Conservation (phyloP, 2,797 vertebrate species). For the Hyperoplus immaculatus region DNA sequence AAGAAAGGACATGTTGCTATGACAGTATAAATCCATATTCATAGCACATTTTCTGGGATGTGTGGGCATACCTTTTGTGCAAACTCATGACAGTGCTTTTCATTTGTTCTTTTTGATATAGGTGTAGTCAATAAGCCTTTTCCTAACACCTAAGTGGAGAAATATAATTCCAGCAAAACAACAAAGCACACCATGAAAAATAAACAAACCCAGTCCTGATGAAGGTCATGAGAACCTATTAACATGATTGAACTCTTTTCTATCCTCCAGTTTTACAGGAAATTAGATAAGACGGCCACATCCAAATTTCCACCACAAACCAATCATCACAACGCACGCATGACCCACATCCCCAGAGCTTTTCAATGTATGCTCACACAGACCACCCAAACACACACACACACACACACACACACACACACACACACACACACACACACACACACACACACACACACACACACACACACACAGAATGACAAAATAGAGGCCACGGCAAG, state of each 20-base stretch:
- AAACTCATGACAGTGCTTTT: slow-evolving; percentile 22
- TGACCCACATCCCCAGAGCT: slow-evolving; percentile 29
- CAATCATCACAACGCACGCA: slow-evolving; percentile 29
- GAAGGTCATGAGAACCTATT: slow-evolving; percentile 32
- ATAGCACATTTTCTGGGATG: slow-evolving; percentile 30
- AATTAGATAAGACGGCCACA: slow-evolving; percentile 43
- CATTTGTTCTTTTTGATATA: slow-evolving; percentile 6
- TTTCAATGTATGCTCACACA: slow-evolving; percentile 51
- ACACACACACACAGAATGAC: slow-evolving; percentile 44
- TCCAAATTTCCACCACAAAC: slow-evolving; percentile 31
- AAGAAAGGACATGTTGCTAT: slow-evolving; percentile 33
- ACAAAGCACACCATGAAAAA: slow-evolving; percentile 2
- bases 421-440: slow-evolving; percentile 28
- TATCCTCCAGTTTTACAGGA: slow-evolving; percentile 11
- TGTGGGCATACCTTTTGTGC: slow-evolving; percentile 16
- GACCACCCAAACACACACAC: slow-evolving; percentile 36
- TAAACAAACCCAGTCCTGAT: slow-evolving; percentile 4
- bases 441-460: slow-evolving; percentile 48
- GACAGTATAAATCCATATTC: slow-evolving; percentile 59
- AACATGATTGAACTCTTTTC: slow-evolving; percentile 29
- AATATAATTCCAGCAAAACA: slow-evolving; percentile 20
- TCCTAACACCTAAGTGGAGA: neutral
- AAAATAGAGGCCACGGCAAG: slow-evolving; percentile 61
- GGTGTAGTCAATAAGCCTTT: neutral
- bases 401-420: slow-evolving; percentile 38